Evolutionary conservation across 2,888 invertebrate species (phyloP).

Genomic region (Alloscopus bannaensis): DNA sequence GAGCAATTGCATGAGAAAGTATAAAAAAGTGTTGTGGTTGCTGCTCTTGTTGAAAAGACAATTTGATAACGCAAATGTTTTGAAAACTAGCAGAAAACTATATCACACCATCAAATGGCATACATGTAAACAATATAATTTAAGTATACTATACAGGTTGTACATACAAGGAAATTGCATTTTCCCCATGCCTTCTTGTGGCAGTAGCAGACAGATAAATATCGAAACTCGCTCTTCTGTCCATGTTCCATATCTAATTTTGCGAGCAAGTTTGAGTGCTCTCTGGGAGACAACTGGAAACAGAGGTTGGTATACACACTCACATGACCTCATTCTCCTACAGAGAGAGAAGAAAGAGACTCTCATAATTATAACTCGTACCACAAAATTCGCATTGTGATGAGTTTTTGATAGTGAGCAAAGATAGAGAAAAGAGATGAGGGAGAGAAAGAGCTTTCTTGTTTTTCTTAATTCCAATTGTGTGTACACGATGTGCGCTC

Average conservation of each 20-base stretch:
- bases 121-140: background rate
- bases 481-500: background rate
- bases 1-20: too few species aligned
- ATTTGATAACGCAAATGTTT: background rate
- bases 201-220: too few species aligned
- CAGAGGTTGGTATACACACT: too few species aligned
- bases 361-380: constrained; percentile 47
- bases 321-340: constrained; percentile 43
- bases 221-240: too few species aligned
- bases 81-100: constrained; percentile 2
- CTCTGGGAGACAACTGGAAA: too few species aligned
- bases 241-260: too few species aligned
- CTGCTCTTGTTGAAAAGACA: constrained; percentile 8
- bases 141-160: too few species aligned
- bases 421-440: constrained; percentile 20
- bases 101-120: background rate
- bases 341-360: too few species aligned
- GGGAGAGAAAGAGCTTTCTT: background rate
- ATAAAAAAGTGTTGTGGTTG: background rate
- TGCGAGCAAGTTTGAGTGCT: too few species aligned
- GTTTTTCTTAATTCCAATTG: constrained; percentile 4
- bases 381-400: constrained; percentile 29
- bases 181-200: constrained; percentile 10
- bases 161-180: constrained; percentile 49
- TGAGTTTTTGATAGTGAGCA: constrained; percentile 9